These are phyloP conservation scores for Platycercus adscitus DNA, from an alignment of 2,113 vertebrate species.

Conservation along the genomic window DNA sequence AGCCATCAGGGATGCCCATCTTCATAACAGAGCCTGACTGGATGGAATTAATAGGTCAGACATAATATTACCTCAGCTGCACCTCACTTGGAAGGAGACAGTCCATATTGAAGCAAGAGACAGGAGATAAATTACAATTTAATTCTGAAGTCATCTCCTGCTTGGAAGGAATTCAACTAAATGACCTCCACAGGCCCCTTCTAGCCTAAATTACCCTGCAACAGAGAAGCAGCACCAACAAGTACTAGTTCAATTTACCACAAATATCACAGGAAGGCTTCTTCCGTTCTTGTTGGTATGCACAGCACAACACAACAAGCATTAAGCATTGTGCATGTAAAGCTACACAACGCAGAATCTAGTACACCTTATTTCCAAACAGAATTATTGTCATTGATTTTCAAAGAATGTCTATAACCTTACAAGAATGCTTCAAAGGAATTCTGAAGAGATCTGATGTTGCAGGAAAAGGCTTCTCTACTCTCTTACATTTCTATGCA, in stretches of 20 bases:
- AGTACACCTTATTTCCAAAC: neutral
- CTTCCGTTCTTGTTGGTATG: neutral
- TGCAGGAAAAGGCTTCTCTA: neutral
- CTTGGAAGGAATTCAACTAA: neutral
- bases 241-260: neutral
- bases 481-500: neutral
- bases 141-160: neutral
- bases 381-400: neutral
- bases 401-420: neutral
- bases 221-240: neutral
- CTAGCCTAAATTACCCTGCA: neutral
- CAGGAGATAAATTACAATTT: neutral
- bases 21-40: neutral
- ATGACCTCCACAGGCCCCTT: neutral
- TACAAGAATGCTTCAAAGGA: neutral
- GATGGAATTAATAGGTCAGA: neutral
- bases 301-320: neutral
- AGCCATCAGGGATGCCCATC: neutral
- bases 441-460: neutral
- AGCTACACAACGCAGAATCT: neutral
- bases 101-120: neutral
- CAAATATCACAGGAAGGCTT: neutral
- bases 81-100: neutral
- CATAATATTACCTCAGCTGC: neutral
- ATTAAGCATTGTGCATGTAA: neutral